Evolutionary conservation across 2,113 vertebrate species (phyloP), one percentile per base, ranked within the genome.

Genomic region (Rhinopomastus cyanomelas): DNA sequence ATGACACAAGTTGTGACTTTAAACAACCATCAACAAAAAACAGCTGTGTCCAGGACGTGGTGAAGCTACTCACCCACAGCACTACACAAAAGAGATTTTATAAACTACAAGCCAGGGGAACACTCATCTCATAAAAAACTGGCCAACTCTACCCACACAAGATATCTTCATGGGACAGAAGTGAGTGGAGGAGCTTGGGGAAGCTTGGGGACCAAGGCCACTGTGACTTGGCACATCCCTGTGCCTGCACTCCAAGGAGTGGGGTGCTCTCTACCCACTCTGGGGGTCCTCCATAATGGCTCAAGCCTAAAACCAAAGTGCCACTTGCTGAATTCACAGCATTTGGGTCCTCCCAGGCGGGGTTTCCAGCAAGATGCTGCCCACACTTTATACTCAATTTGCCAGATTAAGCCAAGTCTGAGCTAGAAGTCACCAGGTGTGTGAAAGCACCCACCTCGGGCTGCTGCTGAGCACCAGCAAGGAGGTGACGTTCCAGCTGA

Each of bases 381-480:
- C 25, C 51, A 16, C 4, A 4, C 21, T 53, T 76, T 73, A 66
- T 26, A 18, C n/a, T 55, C 18, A 42, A 44, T 23, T 73, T 8
- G 1, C 20, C 3, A 5, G 48, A 81, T 29, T 36, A 78, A 77
- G n/a, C 30, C 56, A 76, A 65, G 13, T 39, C 37, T 22, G 2
- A 0, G 30, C 34, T 22, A 77, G 25, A 27, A 14, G 42, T 19
- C 42, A 16, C 46, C 12, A 3, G 3, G 29, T 12, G 5, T 0
- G 0, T 1, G 3, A 86, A 9, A 78, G 23, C 48, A 49, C 2
- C 2, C 0, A 0, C 18, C n/a, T 36, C 0, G 0, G 27, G 46
- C 5, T 37, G 39, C 59, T 55, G 34, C 65, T 2, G 8, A 75
- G 64, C 12, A 55, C 6, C 55, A 34, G 36, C 12, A 23, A 36